Conservation (phyloP, 2,797 vertebrate species). For the Bovichtus variegatus region DNA sequence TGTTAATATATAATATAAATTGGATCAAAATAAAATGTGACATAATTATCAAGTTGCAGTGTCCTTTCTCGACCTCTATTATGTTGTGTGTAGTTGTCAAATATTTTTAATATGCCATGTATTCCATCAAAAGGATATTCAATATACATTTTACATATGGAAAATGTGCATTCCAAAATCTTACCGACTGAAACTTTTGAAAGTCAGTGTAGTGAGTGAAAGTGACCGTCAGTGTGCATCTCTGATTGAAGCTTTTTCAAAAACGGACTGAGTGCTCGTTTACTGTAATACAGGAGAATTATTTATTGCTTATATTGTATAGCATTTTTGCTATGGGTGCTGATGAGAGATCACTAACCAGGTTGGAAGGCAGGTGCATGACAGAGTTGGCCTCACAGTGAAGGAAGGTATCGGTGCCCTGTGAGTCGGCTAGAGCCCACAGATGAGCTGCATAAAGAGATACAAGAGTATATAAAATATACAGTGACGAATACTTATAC, state of each 20-base stretch:
- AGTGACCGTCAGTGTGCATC: neutral
- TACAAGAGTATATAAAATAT: neutral
- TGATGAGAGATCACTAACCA: conserved; percentile 81
- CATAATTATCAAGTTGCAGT: no score
- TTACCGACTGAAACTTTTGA: neutral
- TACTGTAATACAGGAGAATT: neutral
- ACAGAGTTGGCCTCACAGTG: conserved; percentile 84
- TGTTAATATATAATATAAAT: no score
- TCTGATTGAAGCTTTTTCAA: neutral
- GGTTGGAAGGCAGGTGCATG: conserved; percentile 83
- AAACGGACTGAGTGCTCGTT: neutral
- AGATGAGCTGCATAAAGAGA: conserved; percentile 72
- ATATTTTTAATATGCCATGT: no score
- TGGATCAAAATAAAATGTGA: no score
- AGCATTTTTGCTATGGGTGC: neutral
- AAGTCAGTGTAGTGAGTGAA: neutral
- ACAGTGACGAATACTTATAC: accelerated
- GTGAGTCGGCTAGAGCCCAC: conserved; percentile 85
- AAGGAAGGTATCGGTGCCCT: conserved; percentile 82
- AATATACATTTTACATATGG: no score
- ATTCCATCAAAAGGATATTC: no score
- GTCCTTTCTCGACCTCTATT: no score
- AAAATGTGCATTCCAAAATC: no score
- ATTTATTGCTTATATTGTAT: neutral
- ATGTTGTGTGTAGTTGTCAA: no score